phyloP scores from a whole-genome alignment of 2,888 invertebrate genomes.

The Brenthis hecate region DNA sequence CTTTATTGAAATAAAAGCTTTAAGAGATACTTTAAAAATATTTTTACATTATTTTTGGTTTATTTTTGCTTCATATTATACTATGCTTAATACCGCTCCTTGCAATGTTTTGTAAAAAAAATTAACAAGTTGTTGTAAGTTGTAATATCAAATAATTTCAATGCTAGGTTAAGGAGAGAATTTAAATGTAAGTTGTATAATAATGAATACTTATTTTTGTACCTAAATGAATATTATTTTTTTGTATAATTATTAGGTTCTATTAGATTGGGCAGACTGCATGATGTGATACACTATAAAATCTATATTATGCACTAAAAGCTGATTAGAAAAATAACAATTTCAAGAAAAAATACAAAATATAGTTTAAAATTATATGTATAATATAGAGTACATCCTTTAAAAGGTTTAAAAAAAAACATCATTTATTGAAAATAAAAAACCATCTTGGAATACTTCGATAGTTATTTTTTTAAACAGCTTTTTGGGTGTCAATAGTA shows the following conservation, averaged over 20 bases:
- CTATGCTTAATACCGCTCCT: conserved; percentile 2
- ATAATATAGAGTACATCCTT: not conserved
- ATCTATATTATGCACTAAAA: conserved; percentile 1
- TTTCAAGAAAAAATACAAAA: not conserved
- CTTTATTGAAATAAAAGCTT: conserved; percentile 21
- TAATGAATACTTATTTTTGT: conserved; percentile 26
- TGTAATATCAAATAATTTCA: not conserved
- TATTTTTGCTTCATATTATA: conserved; percentile 13
- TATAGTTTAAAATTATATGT: not conserved
- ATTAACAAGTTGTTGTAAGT: not conserved
- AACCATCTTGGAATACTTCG: not conserved
- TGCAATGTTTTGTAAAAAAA: conserved; percentile 2
- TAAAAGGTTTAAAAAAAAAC: not conserved
- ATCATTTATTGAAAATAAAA: no score
- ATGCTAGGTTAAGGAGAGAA: conserved; percentile 12
- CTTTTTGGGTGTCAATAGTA: conserved; percentile 1
- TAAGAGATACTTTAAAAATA: conserved; percentile 18
- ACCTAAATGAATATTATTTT: conserved; percentile 17
- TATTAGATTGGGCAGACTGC: conserved; percentile 35
- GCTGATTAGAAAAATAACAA: conserved; percentile 6
- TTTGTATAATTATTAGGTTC: conserved; percentile 21
- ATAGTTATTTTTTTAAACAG: conserved; percentile 8
- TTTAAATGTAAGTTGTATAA: conserved; percentile 8
- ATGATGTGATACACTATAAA: conserved; percentile 36
- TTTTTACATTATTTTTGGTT: conserved; percentile 9